Percentiles rank a stretch among this genome's conserved stretches.
Evolutionary conservation across 2,888 invertebrate species (phyloP).

Genomic region (Drosophila niveifrons): DNA sequence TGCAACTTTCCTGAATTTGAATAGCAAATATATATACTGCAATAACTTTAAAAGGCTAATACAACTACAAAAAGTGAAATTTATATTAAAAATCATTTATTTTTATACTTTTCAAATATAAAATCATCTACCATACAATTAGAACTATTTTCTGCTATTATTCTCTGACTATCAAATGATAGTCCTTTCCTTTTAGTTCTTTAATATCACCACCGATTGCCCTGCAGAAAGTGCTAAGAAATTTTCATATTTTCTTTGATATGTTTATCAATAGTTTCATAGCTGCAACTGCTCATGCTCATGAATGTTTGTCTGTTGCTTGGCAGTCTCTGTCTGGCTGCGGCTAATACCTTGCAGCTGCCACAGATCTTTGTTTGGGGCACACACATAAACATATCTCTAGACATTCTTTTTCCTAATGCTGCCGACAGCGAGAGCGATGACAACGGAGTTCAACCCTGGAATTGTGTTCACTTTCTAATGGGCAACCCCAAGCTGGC

Average conservation of each 20-base stretch:
- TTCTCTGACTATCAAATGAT: too few species aligned
- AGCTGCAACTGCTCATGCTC: neutral
- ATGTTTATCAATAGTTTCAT: constrained; percentile 13
- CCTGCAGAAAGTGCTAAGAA: neutral
- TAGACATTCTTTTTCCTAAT: constrained; percentile 1
- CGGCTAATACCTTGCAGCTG: constrained; percentile 36
- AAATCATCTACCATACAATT: too few species aligned
- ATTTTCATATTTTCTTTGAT: neutral
- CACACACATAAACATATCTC: neutral
- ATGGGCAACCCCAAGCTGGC: constrained; percentile 48
- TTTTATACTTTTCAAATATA: too few species aligned
- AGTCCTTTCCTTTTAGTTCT: too few species aligned
- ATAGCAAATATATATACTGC: too few species aligned
- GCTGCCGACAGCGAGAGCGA: neutral
- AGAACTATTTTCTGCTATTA: too few species aligned
- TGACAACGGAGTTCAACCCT: constrained; percentile 22
- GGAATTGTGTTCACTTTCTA: constrained; percentile 59
- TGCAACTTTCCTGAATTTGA: too few species aligned
- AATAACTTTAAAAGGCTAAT: too few species aligned
- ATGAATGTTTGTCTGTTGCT: constrained; percentile 4
- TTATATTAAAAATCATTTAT: too few species aligned
- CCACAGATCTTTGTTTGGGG: constrained; percentile 14
- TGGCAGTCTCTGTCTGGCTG: constrained; percentile 26
- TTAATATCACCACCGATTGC: neutral
- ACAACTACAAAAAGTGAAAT: too few species aligned